Conservation (phyloP, 2,797 vertebrate genomes). For the Craterocephalus amniculus region DNA sequence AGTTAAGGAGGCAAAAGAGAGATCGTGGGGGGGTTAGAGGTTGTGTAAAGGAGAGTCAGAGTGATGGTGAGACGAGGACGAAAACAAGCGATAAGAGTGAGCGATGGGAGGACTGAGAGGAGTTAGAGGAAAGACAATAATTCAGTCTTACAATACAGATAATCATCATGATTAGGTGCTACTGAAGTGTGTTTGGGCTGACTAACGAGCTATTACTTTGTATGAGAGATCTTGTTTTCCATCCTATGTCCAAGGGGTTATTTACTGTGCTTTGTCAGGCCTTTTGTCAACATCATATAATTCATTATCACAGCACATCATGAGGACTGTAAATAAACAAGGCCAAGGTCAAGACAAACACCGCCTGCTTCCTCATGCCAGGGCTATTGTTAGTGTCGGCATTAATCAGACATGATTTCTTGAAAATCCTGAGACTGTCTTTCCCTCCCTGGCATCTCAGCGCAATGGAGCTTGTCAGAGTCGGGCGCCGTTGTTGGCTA, state of each 20-base stretch:
- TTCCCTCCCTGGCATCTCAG: background rate
- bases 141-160: slow-evolving; percentile 43
- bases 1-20: slow-evolving; percentile 17
- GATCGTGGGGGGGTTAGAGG: slow-evolving; percentile 23
- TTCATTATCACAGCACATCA: slow-evolving; percentile 29
- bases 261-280: slow-evolving; percentile 18
- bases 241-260: slow-evolving; percentile 12
- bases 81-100: background rate
- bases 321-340: slow-evolving; percentile 33
- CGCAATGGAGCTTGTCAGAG: background rate
- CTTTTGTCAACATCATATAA: slow-evolving; percentile 28
- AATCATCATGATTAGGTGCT: slow-evolving; percentile 18
- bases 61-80: slow-evolving; percentile 3
- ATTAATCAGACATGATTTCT: slow-evolving; percentile 6
- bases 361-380: background rate
- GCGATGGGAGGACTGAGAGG: slow-evolving; percentile 12
- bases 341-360: slow-evolving; percentile 27
- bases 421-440: slow-evolving; percentile 6
- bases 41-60: slow-evolving; percentile 12
- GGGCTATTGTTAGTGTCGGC: slow-evolving; percentile 2
- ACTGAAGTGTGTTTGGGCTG: slow-evolving; percentile 12
- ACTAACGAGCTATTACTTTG: slow-evolving; percentile 18
- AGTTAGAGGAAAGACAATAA: slow-evolving; percentile 40
- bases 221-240: slow-evolving; percentile 6
- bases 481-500: background rate